phyloP scores from a whole-genome alignment of 1,140 invertebrate genomes.

The Bactericera cockerelli region DNA sequence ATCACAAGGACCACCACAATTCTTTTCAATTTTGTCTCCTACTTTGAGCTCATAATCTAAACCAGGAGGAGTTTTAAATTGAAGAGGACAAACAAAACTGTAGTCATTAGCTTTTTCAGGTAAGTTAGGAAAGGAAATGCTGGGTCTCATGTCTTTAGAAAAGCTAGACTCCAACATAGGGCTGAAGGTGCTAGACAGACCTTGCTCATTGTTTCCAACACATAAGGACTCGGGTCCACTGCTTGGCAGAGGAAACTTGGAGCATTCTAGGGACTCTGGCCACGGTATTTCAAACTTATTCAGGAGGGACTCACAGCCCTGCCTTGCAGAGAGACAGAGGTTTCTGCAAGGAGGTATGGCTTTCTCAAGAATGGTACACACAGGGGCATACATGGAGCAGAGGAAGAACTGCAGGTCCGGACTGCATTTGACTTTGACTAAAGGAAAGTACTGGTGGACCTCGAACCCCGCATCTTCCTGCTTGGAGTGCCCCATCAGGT shows the following conservation, averaged over 20 bases:
- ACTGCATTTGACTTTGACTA: conserved; percentile 94
- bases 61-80: conserved; percentile 63
- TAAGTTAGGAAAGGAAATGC: conserved; percentile 19
- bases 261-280: conserved; percentile 86
- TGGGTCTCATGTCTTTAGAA: conserved; percentile 14
- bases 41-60: conserved; percentile 69
- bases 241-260: conserved; percentile 65
- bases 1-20: conserved; percentile 88
- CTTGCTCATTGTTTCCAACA: conserved; percentile 60
- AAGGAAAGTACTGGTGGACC: conserved; percentile 81
- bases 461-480: conserved; percentile 91
- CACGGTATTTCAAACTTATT: conserved; percentile 82
- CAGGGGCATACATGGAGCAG: conserved; percentile 88
- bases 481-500: conserved; percentile 77
- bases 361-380: conserved; percentile 82
- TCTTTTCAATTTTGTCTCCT: conserved; percentile 52
- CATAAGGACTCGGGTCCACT: conserved; percentile 48
- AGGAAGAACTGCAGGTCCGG: conserved; percentile 88
- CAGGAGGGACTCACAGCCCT: conserved; percentile 84
- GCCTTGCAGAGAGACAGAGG: conserved; percentile 71
- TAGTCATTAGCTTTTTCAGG: conserved; percentile 39
- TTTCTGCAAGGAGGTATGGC: conserved; percentile 84
- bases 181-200: conserved; percentile 4
- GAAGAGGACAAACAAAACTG: conserved; percentile 71
- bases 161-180: conserved; percentile 25